Evolutionary conservation across 2,888 invertebrate genomes (phyloP).

Genomic region (Penaeus monodon): DNA sequence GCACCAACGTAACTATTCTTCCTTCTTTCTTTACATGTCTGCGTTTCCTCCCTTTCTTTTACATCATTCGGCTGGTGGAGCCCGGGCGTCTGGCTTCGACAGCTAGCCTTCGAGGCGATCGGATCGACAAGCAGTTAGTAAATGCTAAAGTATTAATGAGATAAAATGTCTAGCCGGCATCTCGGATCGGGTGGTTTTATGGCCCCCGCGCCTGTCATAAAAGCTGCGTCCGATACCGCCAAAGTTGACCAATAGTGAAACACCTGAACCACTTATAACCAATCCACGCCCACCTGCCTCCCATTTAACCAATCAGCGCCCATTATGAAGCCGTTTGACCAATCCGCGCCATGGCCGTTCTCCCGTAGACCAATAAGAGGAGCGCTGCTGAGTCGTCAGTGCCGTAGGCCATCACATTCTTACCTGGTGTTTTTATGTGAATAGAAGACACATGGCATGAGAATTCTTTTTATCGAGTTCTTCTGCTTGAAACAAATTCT

Average conservation of each 20-base stretch:
- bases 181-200: not conserved
- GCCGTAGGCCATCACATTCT: constrained; percentile 11
- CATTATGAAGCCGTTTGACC: constrained; percentile 18
- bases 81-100: too few species aligned
- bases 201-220: constrained; percentile 15
- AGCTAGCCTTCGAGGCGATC: too few species aligned
- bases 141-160: not conserved
- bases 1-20: too few species aligned
- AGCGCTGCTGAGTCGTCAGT: constrained; percentile 12
- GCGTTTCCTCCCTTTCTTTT: too few species aligned
- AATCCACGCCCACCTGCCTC: constrained; percentile 23
- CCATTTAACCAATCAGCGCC: constrained; percentile 12
- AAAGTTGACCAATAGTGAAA: constrained; percentile 4
- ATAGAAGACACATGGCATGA: constrained; percentile 4
- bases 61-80: too few species aligned
- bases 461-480: not conserved
- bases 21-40: too few species aligned
- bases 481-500: constrained; percentile 12
- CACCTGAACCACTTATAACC: constrained; percentile 23
- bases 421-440: constrained; percentile 9
- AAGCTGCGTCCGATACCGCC: constrained; percentile 20
- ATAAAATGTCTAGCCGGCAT: not conserved
- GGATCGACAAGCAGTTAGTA: not conserved
- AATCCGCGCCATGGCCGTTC: not conserved
- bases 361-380: constrained; percentile 12